Evolutionary conservation across 2,797 vertebrate species (phyloP).

Genomic region (Hemibagrus guttatus): DNA sequence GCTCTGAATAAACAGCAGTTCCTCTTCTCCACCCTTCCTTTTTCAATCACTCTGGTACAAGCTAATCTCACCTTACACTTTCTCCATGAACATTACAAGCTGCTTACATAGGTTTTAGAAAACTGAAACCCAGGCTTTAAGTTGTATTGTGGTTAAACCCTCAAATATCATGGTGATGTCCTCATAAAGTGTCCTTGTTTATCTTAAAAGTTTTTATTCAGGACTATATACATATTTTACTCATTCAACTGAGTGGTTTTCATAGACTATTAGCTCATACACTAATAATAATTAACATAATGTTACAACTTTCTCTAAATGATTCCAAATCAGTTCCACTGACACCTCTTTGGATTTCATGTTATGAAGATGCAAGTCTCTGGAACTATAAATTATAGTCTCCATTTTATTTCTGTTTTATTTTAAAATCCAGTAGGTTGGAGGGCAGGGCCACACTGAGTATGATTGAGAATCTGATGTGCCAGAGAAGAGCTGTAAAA

Average conservation of each 20-base stretch:
- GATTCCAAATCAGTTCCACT: neutral
- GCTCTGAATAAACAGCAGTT: neutral
- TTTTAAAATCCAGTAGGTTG: neutral
- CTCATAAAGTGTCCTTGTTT: neutral
- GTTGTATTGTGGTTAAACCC: neutral
- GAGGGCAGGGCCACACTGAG: neutral
- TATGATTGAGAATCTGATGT: neutral
- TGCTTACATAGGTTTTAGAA: neutral
- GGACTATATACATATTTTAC: neutral
- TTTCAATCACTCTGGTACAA: neutral
- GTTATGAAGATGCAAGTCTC: neutral
- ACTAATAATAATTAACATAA: neutral
- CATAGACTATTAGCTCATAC: neutral
- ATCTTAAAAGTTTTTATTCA: neutral
- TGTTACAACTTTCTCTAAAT: neutral
- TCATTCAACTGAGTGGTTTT: neutral
- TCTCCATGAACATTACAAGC: constrained; percentile 1
- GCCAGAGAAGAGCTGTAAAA: neutral
- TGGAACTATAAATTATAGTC: neutral
- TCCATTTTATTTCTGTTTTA: neutral
- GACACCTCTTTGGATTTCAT: constrained; percentile 1
- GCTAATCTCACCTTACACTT: neutral
- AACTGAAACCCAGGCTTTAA: neutral
- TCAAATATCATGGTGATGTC: neutral
- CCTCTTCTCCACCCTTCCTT: neutral